Evolutionary conservation across 1,140 invertebrate genomes (phyloP).

Genomic region (Drosophila pruinosa): DNA sequence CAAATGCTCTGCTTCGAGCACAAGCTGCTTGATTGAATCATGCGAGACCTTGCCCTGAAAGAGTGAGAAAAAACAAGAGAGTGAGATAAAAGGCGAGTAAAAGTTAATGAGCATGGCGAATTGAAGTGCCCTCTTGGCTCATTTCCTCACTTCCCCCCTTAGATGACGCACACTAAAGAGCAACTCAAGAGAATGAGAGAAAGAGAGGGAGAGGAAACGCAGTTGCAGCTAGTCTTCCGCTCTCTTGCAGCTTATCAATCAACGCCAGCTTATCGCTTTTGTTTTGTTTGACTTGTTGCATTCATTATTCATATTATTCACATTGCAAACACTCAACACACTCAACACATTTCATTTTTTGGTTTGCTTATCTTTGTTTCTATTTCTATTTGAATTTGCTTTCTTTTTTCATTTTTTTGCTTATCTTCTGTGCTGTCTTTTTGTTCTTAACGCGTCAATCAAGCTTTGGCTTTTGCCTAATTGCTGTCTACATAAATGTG

Average conservation of each 20-base stretch:
- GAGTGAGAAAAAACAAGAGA: conserved; percentile 4
- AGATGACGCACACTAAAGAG: conserved; percentile 12
- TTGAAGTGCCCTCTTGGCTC: conserved; percentile 29
- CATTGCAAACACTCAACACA: neutral
- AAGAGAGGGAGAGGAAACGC: neutral
- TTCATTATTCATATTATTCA: conserved; percentile 4
- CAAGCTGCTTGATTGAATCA: conserved; percentile 83
- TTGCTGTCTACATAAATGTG: conserved; percentile 5
- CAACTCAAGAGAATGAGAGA: neutral
- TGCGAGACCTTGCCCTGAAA: conserved; percentile 79
- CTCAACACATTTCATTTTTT: conserved; percentile 11
- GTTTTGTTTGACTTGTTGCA: neutral
- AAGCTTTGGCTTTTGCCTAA: conserved; percentile 21
- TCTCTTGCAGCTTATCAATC: neutral
- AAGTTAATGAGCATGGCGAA: conserved; percentile 69
- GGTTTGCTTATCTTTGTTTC: neutral
- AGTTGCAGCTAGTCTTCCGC: neutral
- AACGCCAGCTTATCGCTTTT: neutral
- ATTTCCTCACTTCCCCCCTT: conserved; percentile 10
- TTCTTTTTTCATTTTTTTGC: neutral
- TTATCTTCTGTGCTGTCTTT: neutral
- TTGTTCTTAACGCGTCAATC: conserved; percentile 14
- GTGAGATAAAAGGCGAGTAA: conserved; percentile 11
- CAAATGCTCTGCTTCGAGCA: conserved; percentile 82
- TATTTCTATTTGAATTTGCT: neutral